These are phyloP conservation scores for Drosophila ambigua DNA, from an alignment of 1,140 invertebrate genomes.

Conservation along the genomic window DNA sequence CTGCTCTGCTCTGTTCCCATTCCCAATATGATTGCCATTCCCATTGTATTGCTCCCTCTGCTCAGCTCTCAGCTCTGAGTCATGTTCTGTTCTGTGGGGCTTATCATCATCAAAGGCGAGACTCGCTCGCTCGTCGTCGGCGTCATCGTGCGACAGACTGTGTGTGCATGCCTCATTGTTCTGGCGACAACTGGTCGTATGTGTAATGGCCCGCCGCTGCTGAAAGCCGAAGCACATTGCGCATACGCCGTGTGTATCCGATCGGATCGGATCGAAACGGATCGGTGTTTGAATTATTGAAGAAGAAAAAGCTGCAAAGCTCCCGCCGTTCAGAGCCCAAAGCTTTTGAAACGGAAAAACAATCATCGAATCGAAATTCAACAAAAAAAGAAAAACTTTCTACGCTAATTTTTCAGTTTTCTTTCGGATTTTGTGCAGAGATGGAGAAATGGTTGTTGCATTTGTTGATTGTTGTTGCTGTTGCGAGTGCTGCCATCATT, in stretches of 20 bases:
- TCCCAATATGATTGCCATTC: constrained; percentile 7
- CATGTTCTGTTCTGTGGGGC: constrained; percentile 36
- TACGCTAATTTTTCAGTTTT: constrained; percentile 64
- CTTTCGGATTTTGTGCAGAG: constrained; percentile 30
- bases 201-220: constrained; percentile 44
- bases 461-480: constrained; percentile 15
- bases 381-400: constrained; percentile 62
- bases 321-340: background rate
- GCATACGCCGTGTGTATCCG: constrained; percentile 64
- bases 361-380: constrained; percentile 37
- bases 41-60: background rate
- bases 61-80: constrained; percentile 33
- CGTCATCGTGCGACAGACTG: constrained; percentile 9
- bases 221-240: constrained; percentile 58
- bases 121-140: constrained; percentile 6
- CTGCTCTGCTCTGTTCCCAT: constrained; percentile 12
- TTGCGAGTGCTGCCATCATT: constrained; percentile 58
- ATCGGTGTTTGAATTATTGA: background rate
- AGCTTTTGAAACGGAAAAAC: constrained; percentile 32
- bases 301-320: background rate
- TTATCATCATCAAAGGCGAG: constrained; percentile 42
- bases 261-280: constrained; percentile 1
- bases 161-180: constrained; percentile 54
- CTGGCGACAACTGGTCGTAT: constrained; percentile 59
- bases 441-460: constrained; percentile 59